phyloP scores from a whole-genome alignment of 1,140 invertebrate species.

The Diorhabda carinulata region DNA sequence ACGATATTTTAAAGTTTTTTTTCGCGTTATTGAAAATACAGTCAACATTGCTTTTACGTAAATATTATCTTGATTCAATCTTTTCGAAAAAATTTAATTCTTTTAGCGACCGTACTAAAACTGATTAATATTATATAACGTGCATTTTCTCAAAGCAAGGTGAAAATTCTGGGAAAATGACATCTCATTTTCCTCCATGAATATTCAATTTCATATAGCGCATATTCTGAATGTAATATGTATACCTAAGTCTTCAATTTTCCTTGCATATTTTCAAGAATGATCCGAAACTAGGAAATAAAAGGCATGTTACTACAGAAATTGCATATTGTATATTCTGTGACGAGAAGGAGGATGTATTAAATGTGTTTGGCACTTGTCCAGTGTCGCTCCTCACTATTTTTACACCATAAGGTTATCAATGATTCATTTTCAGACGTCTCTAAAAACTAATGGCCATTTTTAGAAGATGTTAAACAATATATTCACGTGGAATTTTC shows the following conservation, averaged over 20 bases:
- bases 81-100: background rate
- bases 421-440: too few relatives aligned
- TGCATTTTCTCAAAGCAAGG: conserved; percentile 2
- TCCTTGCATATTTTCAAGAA: background rate
- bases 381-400: too few relatives aligned
- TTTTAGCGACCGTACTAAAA: background rate
- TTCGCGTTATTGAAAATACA: too few relatives aligned
- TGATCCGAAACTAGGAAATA: background rate
- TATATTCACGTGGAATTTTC: too few relatives aligned
- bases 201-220: conserved; percentile 3
- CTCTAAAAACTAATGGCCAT: too few relatives aligned
- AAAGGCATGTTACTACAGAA: background rate
- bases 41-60: too few relatives aligned
- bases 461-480: too few relatives aligned
- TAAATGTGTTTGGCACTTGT: too few relatives aligned
- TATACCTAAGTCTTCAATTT: conserved; percentile 2
- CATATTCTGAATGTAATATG: background rate
- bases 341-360: too few relatives aligned
- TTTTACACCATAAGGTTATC: too few relatives aligned
- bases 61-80: too few relatives aligned
- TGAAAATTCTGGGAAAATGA: conserved; percentile 11
- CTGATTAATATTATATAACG: conserved; percentile 15
- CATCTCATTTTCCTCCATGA: conserved; percentile 7
- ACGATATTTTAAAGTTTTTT: too few relatives aligned
- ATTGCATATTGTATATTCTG: conserved; percentile 1